Percentiles rank a stretch among this genome's conserved stretches.
Evolutionary conservation across 2,797 vertebrate species (phyloP).

Genomic region (Euthynnus affinis): DNA sequence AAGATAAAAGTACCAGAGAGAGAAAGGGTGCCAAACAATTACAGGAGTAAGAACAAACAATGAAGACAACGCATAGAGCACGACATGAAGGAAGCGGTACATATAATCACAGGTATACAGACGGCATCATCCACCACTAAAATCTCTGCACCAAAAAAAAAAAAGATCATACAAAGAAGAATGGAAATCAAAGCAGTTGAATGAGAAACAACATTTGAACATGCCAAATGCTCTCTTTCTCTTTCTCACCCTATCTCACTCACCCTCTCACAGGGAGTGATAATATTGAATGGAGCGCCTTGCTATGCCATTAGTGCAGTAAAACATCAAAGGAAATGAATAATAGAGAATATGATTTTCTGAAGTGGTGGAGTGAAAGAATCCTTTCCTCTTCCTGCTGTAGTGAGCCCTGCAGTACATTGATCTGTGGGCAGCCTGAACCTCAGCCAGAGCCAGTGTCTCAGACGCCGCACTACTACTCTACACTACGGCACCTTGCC

Average conservation of each 20-base stretch:
- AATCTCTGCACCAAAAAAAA: conserved; percentile 40
- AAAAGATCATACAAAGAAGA: conserved; percentile 50
- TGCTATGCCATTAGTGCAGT: conserved; percentile 84
- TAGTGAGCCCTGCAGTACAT: conserved; percentile 78
- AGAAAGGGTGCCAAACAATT: conserved; percentile 66
- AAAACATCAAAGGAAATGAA: conserved; percentile 87
- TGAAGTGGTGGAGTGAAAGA: conserved; percentile 81
- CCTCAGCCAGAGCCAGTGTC: conserved; percentile 61
- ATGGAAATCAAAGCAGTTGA: conserved; percentile 77
- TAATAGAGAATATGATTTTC: conserved; percentile 86
- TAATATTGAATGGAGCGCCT: conserved; percentile 82
- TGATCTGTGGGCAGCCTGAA: conserved; percentile 79
- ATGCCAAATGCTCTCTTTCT: conserved; percentile 61
- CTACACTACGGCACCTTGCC: conserved; percentile 58
- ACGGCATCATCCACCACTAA: conserved; percentile 56
- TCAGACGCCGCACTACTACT: conserved; percentile 51
- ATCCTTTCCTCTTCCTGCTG: conserved; percentile 78
- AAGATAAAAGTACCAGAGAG: conserved; percentile 38
- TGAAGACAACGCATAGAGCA: conserved; percentile 40
- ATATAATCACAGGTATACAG: conserved; percentile 68
- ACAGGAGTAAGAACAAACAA: conserved; percentile 54
- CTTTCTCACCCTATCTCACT: conserved; percentile 52
- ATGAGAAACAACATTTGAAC: conserved; percentile 78
- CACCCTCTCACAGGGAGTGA: conserved; percentile 72
- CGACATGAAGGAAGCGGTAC: conserved; percentile 42